Evolutionary conservation across 1,140 invertebrate genomes (phyloP), one percentile per base, ranked within the genome.

Genomic region (Vollenhovia emeryi): DNA sequence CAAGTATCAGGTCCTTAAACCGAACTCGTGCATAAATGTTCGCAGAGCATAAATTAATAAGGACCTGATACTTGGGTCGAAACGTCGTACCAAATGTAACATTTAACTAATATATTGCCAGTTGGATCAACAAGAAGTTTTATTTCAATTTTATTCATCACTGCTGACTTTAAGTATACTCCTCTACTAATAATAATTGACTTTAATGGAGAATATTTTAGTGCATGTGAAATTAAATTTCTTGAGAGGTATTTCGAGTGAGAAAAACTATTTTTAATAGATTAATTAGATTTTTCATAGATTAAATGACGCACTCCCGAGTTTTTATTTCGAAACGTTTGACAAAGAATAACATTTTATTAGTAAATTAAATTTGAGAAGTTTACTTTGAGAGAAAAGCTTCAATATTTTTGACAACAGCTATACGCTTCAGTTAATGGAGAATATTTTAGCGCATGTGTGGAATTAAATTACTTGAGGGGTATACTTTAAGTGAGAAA

Each of bases 131-230:
- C n/a, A n/a, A n/a, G n/a, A n/a, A n/a, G n/a, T n/a, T n/a, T n/a
- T n/a, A n/a, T n/a, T n/a, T n/a, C n/a, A n/a, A n/a, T n/a, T n/a
- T n/a, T n/a, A n/a, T n/a, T n/a, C n/a, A n/a, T n/a, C n/a, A n/a
- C n/a, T n/a, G n/a, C n/a, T n/a, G n/a, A n/a, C n/a, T n/a, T n/a
- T n/a, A n/a, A n/a, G n/a, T n/a, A n/a, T n/a, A n/a, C n/a, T n/a
- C n/a, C n/a, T n/a, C n/a, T n/a, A n/a, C n/a, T 13, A 50, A 33
- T 33, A 68, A 45, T 24, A 52, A 48, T 68, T 78, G 64, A 66
- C 18, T 33, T 21, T 60, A 33, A 48, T 15, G 2, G 1, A 1
- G 8, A 76, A 30, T 45, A 48, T 62, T 27, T 45, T 40, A 15
- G 11, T 40, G 21, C 21, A 62, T 21, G 0, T n/a, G 5, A 1